phyloP scores from a whole-genome alignment of 1,140 invertebrate genomes.

The Pseudomyrmex dendroicus region DNA sequence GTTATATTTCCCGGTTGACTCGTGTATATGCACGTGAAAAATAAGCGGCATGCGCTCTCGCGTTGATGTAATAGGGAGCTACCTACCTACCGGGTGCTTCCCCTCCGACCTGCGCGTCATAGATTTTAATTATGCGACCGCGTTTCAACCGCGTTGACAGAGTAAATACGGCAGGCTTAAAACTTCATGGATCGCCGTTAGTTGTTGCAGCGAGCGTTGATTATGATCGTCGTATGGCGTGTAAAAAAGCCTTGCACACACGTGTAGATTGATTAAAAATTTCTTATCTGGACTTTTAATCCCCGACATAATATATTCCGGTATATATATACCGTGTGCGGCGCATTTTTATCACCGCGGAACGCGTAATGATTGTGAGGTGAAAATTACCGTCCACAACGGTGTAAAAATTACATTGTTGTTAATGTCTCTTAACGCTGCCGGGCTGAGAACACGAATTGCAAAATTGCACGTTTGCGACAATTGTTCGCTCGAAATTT shows the following conservation, averaged over 20 bases:
- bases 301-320: neutral
- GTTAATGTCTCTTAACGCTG: neutral
- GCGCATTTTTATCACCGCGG: neutral
- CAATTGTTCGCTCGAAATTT: slow-evolving; percentile 17
- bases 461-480: neutral
- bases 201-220: slow-evolving; percentile 28
- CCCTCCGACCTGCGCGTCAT: neutral
- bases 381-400: too few relatives aligned
- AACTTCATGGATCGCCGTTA: slow-evolving; percentile 48
- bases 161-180: slow-evolving; percentile 57
- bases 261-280: slow-evolving; percentile 52
- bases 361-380: neutral
- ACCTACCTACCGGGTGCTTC: too few relatives aligned
- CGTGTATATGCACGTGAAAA: neutral
- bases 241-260: neutral
- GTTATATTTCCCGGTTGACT: neutral
- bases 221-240: neutral
- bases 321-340: neutral
- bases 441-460: neutral
- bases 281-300: slow-evolving; percentile 19
- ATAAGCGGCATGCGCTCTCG: neutral
- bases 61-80: slow-evolving; percentile 12
- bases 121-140: slow-evolving; percentile 63
- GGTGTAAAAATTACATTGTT: too few relatives aligned
- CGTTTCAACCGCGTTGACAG: slow-evolving; percentile 54